Base-by-base conservation (phyloP, 2,797 vertebrate species). In the Crenuchus spilurus region DNA sequence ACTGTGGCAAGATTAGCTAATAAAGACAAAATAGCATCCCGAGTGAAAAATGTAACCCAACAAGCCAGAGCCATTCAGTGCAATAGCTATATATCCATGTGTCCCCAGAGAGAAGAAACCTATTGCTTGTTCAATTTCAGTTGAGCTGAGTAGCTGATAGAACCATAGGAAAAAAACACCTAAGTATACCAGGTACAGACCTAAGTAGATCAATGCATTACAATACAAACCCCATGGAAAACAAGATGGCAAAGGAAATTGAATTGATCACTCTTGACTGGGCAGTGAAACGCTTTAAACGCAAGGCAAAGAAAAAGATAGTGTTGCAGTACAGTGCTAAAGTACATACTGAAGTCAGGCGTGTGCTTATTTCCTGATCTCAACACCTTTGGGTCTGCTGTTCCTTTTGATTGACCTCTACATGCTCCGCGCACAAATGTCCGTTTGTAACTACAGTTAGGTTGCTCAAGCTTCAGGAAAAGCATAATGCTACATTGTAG, bases 191-290 rank as follows among this genome's bases (percentile, higher is more conserved):
- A 61, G 39, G 33, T 72, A 72, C 26, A 67, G 55, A 57, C 7
- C 2, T 35, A 52, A 41, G 46, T 31, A 61, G 49, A 54, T 72
- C 49, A 51, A 75, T 78, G 18, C 8, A 49, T 70, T 65, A 73
- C 33, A 61, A 18, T 6, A 26, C 26, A 55, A 31, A 66, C 57
- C 13, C 28, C 31, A 22, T 4, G 5, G 24, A 72, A 62, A 72
- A 70, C 51, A 14, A 72, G 16, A 64, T 11, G 18, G 16, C 37
- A 24, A 31, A 49, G 55, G 35, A 31, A 75, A 68, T 41, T 42
- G 8, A 68, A 52, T 61, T 61, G n/a, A 61, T 60, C 2, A 14
- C 44, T 51, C n/a, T 22, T 26, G 22, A 28, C 37, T 7, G 11
- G 16, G 58, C 10, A 4, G 22, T 28, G 35, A 41, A 51, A 26